These are phyloP conservation scores for Amphiprion ocellaris DNA, from an alignment of 2,113 vertebrate species.

Conservation along the genomic window DNA sequence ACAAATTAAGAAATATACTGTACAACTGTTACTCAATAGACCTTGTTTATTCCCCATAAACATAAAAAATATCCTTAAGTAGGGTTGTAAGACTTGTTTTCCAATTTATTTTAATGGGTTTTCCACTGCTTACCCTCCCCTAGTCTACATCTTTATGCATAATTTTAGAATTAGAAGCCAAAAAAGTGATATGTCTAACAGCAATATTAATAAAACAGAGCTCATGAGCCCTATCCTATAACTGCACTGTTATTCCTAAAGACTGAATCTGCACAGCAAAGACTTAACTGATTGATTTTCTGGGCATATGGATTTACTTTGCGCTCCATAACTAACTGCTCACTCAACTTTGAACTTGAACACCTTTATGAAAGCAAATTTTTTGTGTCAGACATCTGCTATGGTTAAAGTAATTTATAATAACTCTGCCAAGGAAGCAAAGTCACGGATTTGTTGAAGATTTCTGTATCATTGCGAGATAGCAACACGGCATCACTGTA, in stretches of 20 bases:
- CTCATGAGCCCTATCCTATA: neutral
- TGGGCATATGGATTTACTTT: conserved; percentile 35
- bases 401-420: conserved; percentile 14
- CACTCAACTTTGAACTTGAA: conserved; percentile 59
- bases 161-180: neutral
- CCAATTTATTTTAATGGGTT: conserved; percentile 1
- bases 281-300: conserved; percentile 26
- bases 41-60: too few relatives aligned
- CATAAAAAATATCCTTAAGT: too few relatives aligned
- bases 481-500: too few relatives aligned
- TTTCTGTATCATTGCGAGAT: too few relatives aligned
- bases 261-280: neutral
- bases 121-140: neutral
- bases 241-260: neutral
- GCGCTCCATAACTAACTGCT: conserved; percentile 37
- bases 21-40: too few relatives aligned
- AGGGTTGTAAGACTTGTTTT: too few relatives aligned
- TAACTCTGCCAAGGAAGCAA: too few relatives aligned
- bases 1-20: too few relatives aligned
- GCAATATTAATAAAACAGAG: too few relatives aligned
- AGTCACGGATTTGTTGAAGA: too few relatives aligned
- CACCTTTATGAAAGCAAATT: conserved; percentile 9
- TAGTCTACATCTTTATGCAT: neutral
- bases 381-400: conserved; percentile 25
- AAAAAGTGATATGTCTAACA: neutral